Evolutionary conservation across 2,888 invertebrate genomes (phyloP).

Genomic region (Orthosia incerta): DNA sequence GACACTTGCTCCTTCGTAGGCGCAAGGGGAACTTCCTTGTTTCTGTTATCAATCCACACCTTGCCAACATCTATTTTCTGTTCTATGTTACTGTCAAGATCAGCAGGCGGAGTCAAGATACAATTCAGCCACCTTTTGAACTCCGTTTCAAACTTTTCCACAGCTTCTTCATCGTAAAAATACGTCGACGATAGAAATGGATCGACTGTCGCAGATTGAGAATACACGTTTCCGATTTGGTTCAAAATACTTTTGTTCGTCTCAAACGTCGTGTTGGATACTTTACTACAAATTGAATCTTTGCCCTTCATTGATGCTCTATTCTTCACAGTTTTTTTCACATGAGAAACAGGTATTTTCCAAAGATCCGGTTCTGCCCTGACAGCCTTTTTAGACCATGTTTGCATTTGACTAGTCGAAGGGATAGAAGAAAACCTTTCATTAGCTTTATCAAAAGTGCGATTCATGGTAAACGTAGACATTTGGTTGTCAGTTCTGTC

Average conservation of each 20-base stretch:
- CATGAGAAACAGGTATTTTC: conserved; percentile 80
- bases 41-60: conserved; percentile 94
- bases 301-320: conserved; percentile 72
- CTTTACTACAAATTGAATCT: conserved; percentile 71
- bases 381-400: conserved; percentile 85
- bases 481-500: conserved; percentile 79
- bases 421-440: conserved; percentile 64
- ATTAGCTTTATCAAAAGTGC: conserved; percentile 83
- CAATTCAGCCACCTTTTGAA: conserved; percentile 96
- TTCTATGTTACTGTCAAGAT: conserved; percentile 92
- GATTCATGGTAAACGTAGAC: conserved; percentile 85
- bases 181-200: conserved; percentile 93
- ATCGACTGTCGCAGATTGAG: conserved; percentile 91
- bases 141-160: conserved; percentile 93
- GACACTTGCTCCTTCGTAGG: conserved; percentile 94
- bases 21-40: conserved; percentile 92
- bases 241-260: conserved; percentile 85
- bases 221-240: conserved; percentile 85
- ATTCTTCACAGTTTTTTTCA: conserved; percentile 76
- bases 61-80: conserved; percentile 93
- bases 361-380: conserved; percentile 82
- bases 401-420: conserved; percentile 72
- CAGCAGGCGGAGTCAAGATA: conserved; percentile 94
- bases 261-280: conserved; percentile 75
- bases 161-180: conserved; percentile 93